Conservation (phyloP, 2,888 invertebrate genomes). For the Lithosia quadra region DNA sequence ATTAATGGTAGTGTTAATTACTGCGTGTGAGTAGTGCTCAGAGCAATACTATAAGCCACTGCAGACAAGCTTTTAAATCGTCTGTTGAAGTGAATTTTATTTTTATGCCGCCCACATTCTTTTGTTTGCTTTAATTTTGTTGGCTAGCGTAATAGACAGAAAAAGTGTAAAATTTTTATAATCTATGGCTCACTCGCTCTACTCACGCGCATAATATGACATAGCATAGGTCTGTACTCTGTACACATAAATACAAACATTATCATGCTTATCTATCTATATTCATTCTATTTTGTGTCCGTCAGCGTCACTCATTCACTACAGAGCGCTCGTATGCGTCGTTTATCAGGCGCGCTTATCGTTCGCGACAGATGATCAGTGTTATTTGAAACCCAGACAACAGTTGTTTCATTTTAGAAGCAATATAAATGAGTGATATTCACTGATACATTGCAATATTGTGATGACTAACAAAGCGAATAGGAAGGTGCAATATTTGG, state of each 20-base stretch:
- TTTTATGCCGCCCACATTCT: no score
- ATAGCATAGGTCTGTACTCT: no score
- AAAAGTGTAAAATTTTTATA: no score
- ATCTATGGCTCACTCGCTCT: no score
- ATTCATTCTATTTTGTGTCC: background rate
- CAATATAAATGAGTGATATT: background rate
- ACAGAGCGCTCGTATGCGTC: background rate
- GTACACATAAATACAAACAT: background rate
- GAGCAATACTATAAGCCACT: no score
- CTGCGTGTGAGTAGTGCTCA: no score
- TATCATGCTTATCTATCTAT: background rate
- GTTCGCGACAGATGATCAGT: background rate
- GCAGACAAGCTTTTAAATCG: no score
- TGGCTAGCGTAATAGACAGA: no score
- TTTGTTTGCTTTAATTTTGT: no score
- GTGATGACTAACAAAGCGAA: conserved; percentile 57
- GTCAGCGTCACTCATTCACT: conserved; percentile 1
- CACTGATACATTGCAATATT: background rate
- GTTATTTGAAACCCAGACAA: background rate
- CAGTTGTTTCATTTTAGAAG: background rate
- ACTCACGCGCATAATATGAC: no score
- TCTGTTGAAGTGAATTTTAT: no score
- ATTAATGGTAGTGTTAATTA: no score
- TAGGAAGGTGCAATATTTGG: conserved; percentile 79
- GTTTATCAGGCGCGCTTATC: background rate